Percentiles rank a stretch among this genome's conserved stretches.
Evolutionary conservation across 2,797 vertebrate species (phyloP).

Genomic region (Pseudochaenichthys georgianus): DNA sequence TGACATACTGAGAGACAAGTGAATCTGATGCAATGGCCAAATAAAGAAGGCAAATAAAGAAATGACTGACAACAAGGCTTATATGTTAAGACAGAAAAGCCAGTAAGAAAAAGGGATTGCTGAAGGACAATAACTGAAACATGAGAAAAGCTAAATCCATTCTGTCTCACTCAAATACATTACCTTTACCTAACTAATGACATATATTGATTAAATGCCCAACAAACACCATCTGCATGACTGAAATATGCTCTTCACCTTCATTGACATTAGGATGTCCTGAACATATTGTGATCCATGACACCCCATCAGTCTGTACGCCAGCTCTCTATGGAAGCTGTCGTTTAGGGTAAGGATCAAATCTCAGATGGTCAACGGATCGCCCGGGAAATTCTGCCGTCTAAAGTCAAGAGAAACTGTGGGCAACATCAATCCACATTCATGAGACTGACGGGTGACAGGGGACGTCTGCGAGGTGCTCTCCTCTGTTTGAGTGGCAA

Average conservation of each 20-base stretch:
- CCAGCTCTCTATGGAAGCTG: slow-evolving; percentile 55
- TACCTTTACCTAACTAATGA: slow-evolving; percentile 1
- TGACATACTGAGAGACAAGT: not conserved
- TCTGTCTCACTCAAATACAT: not conserved
- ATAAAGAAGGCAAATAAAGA: not conserved
- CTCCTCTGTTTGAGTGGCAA: slow-evolving; percentile 12
- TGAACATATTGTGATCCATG: slow-evolving; percentile 32
- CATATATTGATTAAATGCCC: slow-evolving; percentile 25
- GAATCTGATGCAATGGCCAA: slow-evolving; percentile 4
- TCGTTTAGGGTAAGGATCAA: slow-evolving; percentile 67
- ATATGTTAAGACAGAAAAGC: slow-evolving; percentile 7
- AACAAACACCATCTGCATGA: slow-evolving; percentile 30
- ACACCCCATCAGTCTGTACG: slow-evolving; percentile 52
- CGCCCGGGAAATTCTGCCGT: slow-evolving; percentile 19
- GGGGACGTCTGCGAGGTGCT: slow-evolving; percentile 31
- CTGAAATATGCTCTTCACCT: not conserved
- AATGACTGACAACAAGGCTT: slow-evolving; percentile 3
- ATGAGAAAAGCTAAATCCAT: not conserved
- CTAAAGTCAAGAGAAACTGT: slow-evolving; percentile 37
- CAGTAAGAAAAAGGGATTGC: not conserved
- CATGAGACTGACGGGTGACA: slow-evolving; percentile 30
- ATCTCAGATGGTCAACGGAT: slow-evolving; percentile 48
- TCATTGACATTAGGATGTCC: slow-evolving; percentile 31
- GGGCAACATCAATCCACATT: slow-evolving; percentile 57
- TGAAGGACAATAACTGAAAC: slow-evolving; percentile 4